Conservation (phyloP, 2,797 vertebrate genomes). For the Phrynocephalus vlangalii region DNA sequence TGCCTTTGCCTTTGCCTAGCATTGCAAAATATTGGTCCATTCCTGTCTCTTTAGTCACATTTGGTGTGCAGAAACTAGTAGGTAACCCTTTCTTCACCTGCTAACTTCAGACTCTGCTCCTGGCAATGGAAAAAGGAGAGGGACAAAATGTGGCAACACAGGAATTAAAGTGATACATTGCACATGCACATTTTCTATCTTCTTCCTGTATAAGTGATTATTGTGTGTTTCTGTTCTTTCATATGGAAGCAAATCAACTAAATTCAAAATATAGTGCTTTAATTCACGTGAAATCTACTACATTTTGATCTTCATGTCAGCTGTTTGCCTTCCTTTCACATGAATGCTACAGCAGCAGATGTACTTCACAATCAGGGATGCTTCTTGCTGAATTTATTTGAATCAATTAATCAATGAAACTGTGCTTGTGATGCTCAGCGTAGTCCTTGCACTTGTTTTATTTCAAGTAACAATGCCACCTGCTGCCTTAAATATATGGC, state of each 20-base stretch:
- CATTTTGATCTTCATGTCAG: slow-evolving; percentile 26
- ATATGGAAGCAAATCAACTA: slow-evolving; percentile 7
- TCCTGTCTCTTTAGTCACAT: neutral
- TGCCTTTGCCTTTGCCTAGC: no score
- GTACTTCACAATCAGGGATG: slow-evolving; percentile 24
- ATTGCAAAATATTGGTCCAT: neutral
- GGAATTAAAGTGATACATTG: neutral
- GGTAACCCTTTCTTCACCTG: neutral
- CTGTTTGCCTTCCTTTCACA: neutral
- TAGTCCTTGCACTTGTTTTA: slow-evolving; percentile 32
- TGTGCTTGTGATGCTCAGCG: slow-evolving; percentile 9
- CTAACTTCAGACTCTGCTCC: neutral
- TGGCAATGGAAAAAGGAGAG: neutral
- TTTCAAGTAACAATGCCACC: slow-evolving; percentile 56
- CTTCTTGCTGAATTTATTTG: slow-evolving; percentile 46
- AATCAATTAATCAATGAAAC: slow-evolving; percentile 41
- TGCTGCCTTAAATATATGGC: slow-evolving; percentile 36
- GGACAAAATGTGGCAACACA: neutral
- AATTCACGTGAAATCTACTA: slow-evolving; percentile 16
- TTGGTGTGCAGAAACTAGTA: neutral
- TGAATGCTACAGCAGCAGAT: slow-evolving; percentile 5
- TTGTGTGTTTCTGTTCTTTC: neutral
- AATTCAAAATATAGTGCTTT: neutral
- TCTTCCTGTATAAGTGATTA: neutral
- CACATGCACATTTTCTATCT: neutral